A percentile compares a stretch with the other conserved stretches of the same genome.
phyloP scores from a whole-genome alignment of 30 jellyfish, hydroid and myxozoan genomes.

The Hydractinia symbiolongicarpus region DNA sequence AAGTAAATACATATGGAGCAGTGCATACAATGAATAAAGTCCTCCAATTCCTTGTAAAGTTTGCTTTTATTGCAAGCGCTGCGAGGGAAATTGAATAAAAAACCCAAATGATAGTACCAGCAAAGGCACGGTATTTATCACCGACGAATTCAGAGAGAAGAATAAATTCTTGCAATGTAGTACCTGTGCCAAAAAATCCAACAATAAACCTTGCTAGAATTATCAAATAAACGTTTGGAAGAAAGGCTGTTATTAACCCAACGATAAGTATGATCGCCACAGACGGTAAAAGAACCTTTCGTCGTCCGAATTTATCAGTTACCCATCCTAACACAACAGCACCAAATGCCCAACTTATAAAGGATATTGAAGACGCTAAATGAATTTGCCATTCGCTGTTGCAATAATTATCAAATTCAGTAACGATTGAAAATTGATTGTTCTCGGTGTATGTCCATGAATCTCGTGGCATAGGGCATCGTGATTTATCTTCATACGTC shows the following conservation, averaged over 20 bases:
- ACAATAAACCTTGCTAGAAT: conserved; percentile 40
- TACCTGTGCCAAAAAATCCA: conserved; percentile 77
- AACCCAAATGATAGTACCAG: conserved; percentile 63
- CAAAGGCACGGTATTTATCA: conserved; percentile 60
- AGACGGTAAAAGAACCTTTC: conserved; percentile 58
- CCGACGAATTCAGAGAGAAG: conserved; percentile 83
- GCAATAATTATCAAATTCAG: conserved; percentile 66
- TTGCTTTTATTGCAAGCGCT: conserved; percentile 69
- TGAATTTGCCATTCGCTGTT: conserved; percentile 31
- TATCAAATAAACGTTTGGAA: conserved; percentile 53
- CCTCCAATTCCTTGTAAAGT: conserved; percentile 68
- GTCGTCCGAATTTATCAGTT: conserved; percentile 64
- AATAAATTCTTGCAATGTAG: conserved; percentile 46
- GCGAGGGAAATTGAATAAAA: conserved; percentile 53
- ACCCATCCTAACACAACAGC: conserved; percentile 74
- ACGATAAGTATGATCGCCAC: conserved; percentile 34
- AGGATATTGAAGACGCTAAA: conserved; percentile 43
- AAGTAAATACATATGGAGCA: conserved; percentile 62
- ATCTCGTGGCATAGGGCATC: conserved; percentile 33
- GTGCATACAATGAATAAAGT: conserved; percentile 47
- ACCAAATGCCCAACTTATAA: conserved; percentile 72
- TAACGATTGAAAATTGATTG: conserved; percentile 6
- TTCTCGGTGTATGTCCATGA: conserved; percentile 52
- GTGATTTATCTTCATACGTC: neutral
- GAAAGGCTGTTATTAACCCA: conserved; percentile 54